A percentile compares a stretch with the other conserved stretches of the same genome.
phyloP scores from a whole-genome alignment of 2,888 invertebrate species.

The Erebia epiphron region DNA sequence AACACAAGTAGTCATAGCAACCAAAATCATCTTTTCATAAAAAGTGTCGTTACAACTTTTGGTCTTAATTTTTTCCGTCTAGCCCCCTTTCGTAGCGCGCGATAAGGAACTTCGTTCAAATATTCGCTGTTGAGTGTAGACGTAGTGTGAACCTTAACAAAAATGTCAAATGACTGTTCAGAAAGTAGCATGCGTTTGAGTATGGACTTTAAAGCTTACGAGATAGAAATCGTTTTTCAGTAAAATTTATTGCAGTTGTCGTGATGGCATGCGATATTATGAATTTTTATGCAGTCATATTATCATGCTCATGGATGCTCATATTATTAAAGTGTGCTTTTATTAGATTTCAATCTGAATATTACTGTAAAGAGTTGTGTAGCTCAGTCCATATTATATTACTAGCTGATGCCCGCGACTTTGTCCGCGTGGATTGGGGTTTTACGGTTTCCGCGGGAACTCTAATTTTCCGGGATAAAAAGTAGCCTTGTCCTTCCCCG shows the following conservation, averaged over 20 bases:
- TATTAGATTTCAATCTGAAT: slow-evolving; percentile 14
- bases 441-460: no score
- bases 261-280: background rate
- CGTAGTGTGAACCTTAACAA: slow-evolving; percentile 1
- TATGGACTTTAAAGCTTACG: background rate
- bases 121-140: background rate
- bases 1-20: no score
- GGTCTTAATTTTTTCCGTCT: no score
- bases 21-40: no score
- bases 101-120: no score
- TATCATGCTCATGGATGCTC: background rate
- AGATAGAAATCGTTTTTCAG: background rate
- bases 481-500: no score
- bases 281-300: slow-evolving; percentile 15
- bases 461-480: no score
- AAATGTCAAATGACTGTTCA: slow-evolving; percentile 1
- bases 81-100: no score
- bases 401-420: no score
- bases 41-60: no score
- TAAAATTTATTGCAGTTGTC: background rate
- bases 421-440: no score
- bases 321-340: slow-evolving; percentile 7
- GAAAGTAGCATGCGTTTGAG: background rate
- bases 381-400: background rate
- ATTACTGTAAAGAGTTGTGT: background rate